A percentile compares a stretch with the other conserved stretches of the same genome.
Evolutionary conservation across 2,797 vertebrate genomes (phyloP).

Genomic region (Pseudopleuronectes americanus): DNA sequence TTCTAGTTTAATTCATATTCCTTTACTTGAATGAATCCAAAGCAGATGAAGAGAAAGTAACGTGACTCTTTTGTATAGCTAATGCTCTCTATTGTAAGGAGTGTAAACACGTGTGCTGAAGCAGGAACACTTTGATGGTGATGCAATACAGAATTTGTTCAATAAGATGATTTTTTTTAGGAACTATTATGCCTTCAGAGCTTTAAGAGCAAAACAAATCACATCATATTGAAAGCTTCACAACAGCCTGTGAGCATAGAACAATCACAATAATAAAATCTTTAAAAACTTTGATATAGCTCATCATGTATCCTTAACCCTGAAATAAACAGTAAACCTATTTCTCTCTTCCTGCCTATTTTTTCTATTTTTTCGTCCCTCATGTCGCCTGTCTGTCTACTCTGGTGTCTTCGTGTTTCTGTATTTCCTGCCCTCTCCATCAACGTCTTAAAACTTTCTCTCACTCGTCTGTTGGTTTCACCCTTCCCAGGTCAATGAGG

Average conservation of each 20-base stretch:
- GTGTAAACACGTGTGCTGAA: not conserved
- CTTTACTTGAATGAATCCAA: not conserved
- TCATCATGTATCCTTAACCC: too few species aligned
- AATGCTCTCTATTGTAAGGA: not conserved
- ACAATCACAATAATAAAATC: too few species aligned
- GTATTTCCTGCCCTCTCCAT: not conserved
- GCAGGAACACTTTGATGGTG: too few species aligned
- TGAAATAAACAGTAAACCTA: too few species aligned
- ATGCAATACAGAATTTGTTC: not conserved
- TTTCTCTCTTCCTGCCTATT: not conserved
- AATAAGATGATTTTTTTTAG: not conserved
- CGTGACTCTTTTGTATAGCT: not conserved
- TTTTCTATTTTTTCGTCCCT: not conserved
- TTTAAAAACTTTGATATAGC: too few species aligned
- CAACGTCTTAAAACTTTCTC: not conserved
- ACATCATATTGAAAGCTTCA: too few species aligned
- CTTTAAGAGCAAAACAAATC: too few species aligned
- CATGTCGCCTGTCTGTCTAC: too few species aligned
- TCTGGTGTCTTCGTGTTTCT: too few species aligned
- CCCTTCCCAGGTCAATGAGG: conserved; percentile 68
- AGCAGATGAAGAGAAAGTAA: not conserved
- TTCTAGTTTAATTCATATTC: not conserved
- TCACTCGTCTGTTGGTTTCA: not conserved
- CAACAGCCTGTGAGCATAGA: too few species aligned
- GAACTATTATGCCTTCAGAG: not conserved